Percentiles rank a stretch among this genome's conserved stretches.
phyloP scores from a whole-genome alignment of 1,140 invertebrate genomes.

The Ceratosolen solmsi region DNA sequence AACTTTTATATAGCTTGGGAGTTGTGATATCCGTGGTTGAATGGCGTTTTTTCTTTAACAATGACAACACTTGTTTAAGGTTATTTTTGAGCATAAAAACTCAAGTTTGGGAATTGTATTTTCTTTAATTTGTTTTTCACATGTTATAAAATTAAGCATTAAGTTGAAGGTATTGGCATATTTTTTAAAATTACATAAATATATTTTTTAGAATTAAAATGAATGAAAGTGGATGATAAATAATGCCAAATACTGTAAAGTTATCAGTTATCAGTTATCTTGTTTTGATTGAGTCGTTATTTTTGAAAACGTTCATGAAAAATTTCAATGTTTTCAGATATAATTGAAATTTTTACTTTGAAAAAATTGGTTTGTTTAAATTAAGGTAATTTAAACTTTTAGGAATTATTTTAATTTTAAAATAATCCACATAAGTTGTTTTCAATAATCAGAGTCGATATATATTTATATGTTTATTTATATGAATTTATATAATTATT shows the following conservation, averaged over 20 bases:
- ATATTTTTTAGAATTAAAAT: background rate
- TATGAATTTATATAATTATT: background rate
- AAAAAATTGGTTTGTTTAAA: background rate
- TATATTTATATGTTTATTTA: background rate
- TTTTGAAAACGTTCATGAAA: background rate
- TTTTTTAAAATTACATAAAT: background rate
- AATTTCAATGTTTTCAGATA: background rate
- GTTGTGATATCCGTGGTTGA: background rate
- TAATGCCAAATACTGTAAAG: background rate
- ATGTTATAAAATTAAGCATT: background rate
- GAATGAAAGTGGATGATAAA: background rate
- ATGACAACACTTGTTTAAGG: slow-evolving; percentile 45
- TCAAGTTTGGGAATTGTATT: background rate
- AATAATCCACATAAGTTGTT: no score
- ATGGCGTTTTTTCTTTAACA: slow-evolving; percentile 31
- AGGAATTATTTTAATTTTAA: no score
- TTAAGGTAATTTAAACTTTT: background rate
- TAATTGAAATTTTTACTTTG: background rate
- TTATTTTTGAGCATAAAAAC: slow-evolving; percentile 26
- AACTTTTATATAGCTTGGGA: background rate
- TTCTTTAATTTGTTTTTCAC: background rate
- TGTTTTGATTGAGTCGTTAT: background rate
- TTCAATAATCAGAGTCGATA: no score
- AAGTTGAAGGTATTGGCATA: background rate
- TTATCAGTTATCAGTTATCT: background rate